A percentile compares a stretch with the other conserved stretches of the same genome.
phyloP scores from a whole-genome alignment of 1,140 invertebrate genomes.

The Phthorimaea operculella region DNA sequence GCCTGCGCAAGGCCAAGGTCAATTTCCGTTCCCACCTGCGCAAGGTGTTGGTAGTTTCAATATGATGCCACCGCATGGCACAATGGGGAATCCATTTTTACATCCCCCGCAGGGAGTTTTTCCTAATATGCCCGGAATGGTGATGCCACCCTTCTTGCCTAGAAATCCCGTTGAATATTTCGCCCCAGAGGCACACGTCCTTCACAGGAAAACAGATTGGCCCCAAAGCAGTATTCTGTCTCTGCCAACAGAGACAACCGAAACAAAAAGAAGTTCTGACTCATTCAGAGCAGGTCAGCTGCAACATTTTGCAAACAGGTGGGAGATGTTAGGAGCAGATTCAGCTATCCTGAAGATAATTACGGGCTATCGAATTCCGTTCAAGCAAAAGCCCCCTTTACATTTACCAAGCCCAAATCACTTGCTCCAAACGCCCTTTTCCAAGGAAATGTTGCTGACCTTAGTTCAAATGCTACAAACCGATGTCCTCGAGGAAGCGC shows the following conservation, averaged over 20 bases:
- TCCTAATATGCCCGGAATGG: not conserved
- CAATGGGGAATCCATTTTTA: not conserved
- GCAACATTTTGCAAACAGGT: not conserved
- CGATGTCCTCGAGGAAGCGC: constrained; percentile 8
- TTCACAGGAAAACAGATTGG: not conserved
- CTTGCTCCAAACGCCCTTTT: constrained; percentile 14
- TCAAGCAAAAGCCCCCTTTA: constrained; percentile 17
- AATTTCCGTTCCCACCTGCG: not conserved
- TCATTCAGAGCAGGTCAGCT: constrained; percentile 10
- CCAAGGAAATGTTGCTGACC: constrained; percentile 18
- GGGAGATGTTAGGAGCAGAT: constrained; percentile 3
- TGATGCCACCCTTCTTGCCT: not conserved
- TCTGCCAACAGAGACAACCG: not conserved
- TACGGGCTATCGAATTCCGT: constrained; percentile 19
- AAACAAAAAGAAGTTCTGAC: constrained; percentile 9
- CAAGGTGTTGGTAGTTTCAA: not conserved
- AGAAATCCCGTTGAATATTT: not conserved
- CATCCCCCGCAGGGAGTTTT: not conserved
- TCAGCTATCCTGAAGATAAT: constrained; percentile 19
- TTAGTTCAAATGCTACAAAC: constrained; percentile 15
- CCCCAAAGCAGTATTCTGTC: not conserved
- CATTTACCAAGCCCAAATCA: constrained; percentile 5
- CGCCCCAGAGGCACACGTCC: not conserved
- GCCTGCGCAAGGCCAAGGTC: not conserved
- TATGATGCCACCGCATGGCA: not conserved